These are phyloP conservation scores for Calliopum simillimum DNA, from an alignment of 2,888 invertebrate genomes.

Conservation along the genomic window DNA sequence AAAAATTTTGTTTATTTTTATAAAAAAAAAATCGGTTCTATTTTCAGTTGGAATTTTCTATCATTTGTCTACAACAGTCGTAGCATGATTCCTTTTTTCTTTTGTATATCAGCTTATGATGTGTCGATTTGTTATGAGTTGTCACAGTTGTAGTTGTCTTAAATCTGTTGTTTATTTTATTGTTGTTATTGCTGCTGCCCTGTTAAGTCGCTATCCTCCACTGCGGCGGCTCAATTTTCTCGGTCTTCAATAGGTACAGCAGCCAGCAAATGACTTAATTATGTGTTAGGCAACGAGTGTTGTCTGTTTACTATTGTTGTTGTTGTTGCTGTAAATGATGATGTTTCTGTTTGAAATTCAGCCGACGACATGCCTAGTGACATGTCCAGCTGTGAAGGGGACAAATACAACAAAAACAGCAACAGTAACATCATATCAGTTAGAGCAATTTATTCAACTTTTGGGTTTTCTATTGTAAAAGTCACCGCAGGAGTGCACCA, in stretches of 20 bases:
- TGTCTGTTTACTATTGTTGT: conserved; percentile 36
- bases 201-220: conserved; percentile 13
- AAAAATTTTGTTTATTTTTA: neutral
- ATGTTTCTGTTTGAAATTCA: conserved; percentile 52
- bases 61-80: no score
- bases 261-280: conserved; percentile 60
- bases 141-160: conserved; percentile 9
- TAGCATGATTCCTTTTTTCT: no score
- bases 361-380: conserved; percentile 60
- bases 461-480: conserved; percentile 19
- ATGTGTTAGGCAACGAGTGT: conserved; percentile 46
- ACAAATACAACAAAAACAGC: conserved; percentile 31
- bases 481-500: conserved; percentile 52
- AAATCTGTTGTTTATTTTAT: neutral
- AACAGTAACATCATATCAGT: conserved; percentile 25
- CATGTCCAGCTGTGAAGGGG: conserved; percentile 63
- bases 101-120: neutral
- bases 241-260: conserved; percentile 38
- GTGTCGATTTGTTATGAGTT: conserved; percentile 7
- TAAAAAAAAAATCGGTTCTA: neutral
- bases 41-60: neutral
- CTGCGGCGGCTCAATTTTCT: conserved; percentile 18
- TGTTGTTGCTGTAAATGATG: conserved; percentile 47
- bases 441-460: conserved; percentile 26
- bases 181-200: conserved; percentile 26